Conservation (phyloP, 2,113 vertebrate species). For the Geococcyx californianus region DNA sequence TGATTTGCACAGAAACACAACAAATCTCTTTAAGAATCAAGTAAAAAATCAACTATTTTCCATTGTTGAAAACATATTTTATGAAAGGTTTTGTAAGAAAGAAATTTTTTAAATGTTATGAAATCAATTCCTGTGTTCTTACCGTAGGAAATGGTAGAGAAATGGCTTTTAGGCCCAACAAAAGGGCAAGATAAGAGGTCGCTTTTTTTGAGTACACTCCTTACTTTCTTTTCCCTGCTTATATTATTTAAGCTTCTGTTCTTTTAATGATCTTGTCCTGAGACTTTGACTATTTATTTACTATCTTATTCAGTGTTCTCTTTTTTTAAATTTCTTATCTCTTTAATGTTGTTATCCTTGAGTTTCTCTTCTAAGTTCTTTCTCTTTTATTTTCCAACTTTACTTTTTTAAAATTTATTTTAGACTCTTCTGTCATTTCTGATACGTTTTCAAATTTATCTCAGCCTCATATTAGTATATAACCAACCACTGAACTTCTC, state of each 20-base stretch:
- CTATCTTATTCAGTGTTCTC: background rate
- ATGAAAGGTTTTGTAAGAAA: background rate
- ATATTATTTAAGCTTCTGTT: background rate
- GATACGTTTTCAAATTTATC: background rate
- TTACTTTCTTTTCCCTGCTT: background rate
- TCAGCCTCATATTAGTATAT: background rate
- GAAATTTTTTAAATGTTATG: background rate
- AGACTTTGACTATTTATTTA: background rate
- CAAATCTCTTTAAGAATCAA: background rate
- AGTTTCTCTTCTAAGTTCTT: background rate
- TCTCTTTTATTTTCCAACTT: background rate
- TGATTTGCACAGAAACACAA: background rate
- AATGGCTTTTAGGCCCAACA: background rate
- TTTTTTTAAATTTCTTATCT: rapidly evolving
- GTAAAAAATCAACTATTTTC: background rate
- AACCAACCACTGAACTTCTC: background rate
- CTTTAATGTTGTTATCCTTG: background rate
- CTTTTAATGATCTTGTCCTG: background rate
- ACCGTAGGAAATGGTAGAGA: background rate
- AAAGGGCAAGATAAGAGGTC: background rate
- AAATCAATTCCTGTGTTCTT: background rate
- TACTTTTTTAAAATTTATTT: background rate
- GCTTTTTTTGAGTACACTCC: too few relatives aligned
- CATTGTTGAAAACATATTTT: background rate
- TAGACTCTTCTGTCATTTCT: background rate